Conservation (phyloP, 2,797 vertebrate species). For the Xiphophorus birchmanni region DNA sequence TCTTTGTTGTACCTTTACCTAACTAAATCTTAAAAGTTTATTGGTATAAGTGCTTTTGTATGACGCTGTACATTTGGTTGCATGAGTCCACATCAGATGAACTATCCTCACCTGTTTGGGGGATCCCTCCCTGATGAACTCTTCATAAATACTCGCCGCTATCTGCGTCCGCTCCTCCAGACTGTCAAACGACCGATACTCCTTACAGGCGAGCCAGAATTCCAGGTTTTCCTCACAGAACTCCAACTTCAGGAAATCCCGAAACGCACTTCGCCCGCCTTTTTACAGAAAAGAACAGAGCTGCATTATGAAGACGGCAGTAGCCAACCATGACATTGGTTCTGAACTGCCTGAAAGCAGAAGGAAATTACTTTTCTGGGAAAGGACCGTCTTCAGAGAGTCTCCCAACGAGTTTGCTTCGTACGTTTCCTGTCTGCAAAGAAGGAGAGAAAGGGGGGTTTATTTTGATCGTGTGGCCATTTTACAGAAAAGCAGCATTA, state of each 20-base stretch:
- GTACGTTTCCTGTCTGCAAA: conserved; percentile 51
- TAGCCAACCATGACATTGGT: conserved; percentile 30
- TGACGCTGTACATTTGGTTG: background rate
- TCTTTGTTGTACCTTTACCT: background rate
- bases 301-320: conserved; percentile 19
- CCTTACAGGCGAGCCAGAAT: conserved; percentile 90
- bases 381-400: conserved; percentile 66
- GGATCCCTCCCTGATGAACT: conserved; percentile 85
- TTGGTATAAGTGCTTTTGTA: background rate
- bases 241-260: conserved; percentile 86
- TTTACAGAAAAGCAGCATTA: conserved; percentile 21
- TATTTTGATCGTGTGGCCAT: conserved; percentile 12
- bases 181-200: conserved; percentile 83
- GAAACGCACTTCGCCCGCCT: conserved; percentile 85
- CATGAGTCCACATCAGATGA: background rate
- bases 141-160: conserved; percentile 85
- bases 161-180: conserved; percentile 77
- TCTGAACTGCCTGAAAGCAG: conserved; percentile 27
- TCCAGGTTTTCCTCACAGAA: conserved; percentile 92
- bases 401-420: conserved; percentile 38
- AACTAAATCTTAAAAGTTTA: background rate
- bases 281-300: conserved; percentile 40
- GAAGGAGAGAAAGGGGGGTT: background rate
- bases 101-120: conserved; percentile 85
- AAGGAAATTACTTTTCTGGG: conserved; percentile 66